Base-by-base conservation (phyloP, 2,888 invertebrate species). In the Criorhina ranunculi region DNA sequence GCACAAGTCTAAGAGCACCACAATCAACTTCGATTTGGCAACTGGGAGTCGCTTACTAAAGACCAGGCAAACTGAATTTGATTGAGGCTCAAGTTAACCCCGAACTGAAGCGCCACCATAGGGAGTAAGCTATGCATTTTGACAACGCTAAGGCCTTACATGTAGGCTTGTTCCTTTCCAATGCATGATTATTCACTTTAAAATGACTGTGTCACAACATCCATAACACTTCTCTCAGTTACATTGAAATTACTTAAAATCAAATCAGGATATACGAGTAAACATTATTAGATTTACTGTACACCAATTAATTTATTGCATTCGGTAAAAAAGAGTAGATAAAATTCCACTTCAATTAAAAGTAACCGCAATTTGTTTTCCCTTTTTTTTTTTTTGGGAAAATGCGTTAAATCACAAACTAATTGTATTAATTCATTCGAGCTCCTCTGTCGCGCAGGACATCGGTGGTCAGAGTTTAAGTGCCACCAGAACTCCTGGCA, bases 381-480 rank as follows among this genome's bases (percentile, higher is more conserved):
- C 9, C 19, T 33, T 17, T 6, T 70, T 55, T 77, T 67, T 44
- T 62, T 59, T 64, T 37, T 12, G 0, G 7, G 49, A 70, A 66
- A 66, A 59, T 67, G 67, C 73, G 73, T 83, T 75, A 75, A 79
- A 83, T 83, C 79, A 75, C 79, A 79, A 73, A 69, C 35, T 62
- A 83, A 83, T 83, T 79, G 83, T 60, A 83, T 83, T 79, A 83
- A 79, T 69, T 79, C 62, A 67, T 73, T 70, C 33, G 35, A 35
- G 51, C 67, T 55, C 31, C 40, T 73, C 46, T 64, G 69, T 59
- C 49, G 67, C 46, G 12, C 44, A 64, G 64, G 37, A 66, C 53
- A 15, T 72, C 35, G 53, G 40, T 37, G 66, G 59, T 55, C 44
- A 35, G 31, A 51, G 57, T 51, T 64, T 64, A 64, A 77, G 64